Conservation (phyloP, 2,888 invertebrate genomes). For the Tridacna gigas region DNA sequence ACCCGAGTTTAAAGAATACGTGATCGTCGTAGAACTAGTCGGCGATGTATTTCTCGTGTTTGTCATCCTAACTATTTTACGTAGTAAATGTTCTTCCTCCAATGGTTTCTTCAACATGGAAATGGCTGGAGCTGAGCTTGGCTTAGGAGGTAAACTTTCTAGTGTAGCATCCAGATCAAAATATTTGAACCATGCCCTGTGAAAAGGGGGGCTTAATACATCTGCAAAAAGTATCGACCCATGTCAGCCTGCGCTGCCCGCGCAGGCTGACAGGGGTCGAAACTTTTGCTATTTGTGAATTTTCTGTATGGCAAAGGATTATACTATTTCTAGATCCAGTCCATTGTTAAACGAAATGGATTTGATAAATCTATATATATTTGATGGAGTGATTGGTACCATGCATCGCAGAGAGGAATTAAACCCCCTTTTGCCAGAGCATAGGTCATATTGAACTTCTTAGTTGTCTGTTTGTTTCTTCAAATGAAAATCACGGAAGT, state of each 20-base stretch:
- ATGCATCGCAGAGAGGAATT: too few species aligned
- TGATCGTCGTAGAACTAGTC: conserved; percentile 36
- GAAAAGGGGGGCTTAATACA: not conserved
- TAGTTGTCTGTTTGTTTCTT: too few species aligned
- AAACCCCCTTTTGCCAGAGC: too few species aligned
- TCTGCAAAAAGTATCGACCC: not conserved
- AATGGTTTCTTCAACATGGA: conserved; percentile 34
- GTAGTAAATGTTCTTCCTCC: conserved; percentile 29
- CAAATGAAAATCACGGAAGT: too few species aligned
- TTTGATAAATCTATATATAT: too few species aligned
- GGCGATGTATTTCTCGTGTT: conserved; percentile 41
- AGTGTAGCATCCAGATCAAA: not conserved
- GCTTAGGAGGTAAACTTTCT: conserved; percentile 28
- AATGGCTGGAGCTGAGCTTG: conserved; percentile 43
- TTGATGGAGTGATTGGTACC: too few species aligned
- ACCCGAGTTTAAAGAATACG: conserved; percentile 45
- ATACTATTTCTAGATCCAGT: too few species aligned
- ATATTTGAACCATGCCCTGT: too few species aligned
- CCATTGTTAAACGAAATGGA: too few species aligned
- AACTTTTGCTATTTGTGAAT: too few species aligned
- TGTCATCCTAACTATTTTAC: conserved; percentile 30
- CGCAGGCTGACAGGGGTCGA: not conserved
- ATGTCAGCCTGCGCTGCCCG: not conserved
- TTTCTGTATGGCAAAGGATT: too few species aligned
- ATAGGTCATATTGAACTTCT: too few species aligned